Base-by-base conservation (phyloP, 2,113 vertebrate species). In the Cephalopholis sonnerati region DNA sequence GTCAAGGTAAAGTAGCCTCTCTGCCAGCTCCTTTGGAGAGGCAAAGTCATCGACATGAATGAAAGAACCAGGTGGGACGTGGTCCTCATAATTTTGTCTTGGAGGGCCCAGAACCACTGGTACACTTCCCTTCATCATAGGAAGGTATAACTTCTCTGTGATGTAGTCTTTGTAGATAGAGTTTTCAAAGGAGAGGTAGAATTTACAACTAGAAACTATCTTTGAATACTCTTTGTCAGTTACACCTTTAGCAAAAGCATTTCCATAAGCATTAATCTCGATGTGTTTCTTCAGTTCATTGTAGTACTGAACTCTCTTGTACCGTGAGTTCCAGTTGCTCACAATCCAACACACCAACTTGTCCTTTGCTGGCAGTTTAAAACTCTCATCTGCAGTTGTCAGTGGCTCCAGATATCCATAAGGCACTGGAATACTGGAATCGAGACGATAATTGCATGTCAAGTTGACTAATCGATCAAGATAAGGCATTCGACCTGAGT, bases 171-270 rank as follows among this genome's bases (percentile, higher is more conserved):
- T 96, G 84, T 96, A 93, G 67, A 96, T 93, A 29, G 97, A 97
- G 86, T 97, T 97, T 93, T 97, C 97, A 89, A 98, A 98, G 7
- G 96, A 96, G 82, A 98, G 95, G 68, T 97, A 97, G 89, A 98
- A 98, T 91, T 97, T 98, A 82, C 97, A 98, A 20, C 92, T 90
- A 48, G 96, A 94, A 77, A 98, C 92, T 25, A 95, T 95, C 55
- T 94, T 93, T 24, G 91, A 90, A 87, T 96, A 93, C 64, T 95
- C 95, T 84, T 97, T 92, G 8, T 94, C 81, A 27, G 91, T 95
- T 53, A 97, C 10, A 0, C 90, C 94, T 67, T 94, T 92, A 77
- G 91, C 92, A 32, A 97, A 96, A 20, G 94, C 94, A 79, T 92
- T 90, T 11, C 97, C 97, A 0, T 95, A 97, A 17, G 93, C 94